Evolutionary conservation across 1,140 invertebrate genomes (phyloP), one percentile per base, ranked within the genome.

Genomic region (Scaptomyza pallida): DNA sequence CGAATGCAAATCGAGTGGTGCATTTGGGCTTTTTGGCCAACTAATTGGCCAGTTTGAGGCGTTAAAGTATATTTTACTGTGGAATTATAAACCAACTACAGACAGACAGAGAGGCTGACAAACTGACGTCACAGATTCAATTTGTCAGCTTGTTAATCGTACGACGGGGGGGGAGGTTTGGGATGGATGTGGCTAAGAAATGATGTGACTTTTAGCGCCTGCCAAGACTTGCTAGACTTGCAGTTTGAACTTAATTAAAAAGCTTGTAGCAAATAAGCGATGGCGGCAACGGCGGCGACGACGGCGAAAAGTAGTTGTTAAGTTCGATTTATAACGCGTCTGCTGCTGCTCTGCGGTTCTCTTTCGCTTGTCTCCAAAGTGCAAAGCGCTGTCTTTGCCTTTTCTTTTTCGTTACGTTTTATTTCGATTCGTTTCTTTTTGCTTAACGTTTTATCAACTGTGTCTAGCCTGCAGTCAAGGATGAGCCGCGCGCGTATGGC

Each of bases 231-330:
- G 41, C 37, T 50, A 64, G 55, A 44, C 41, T 57, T 72, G 62
- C 56, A 69, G 62, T 81, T 83, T 70, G 78, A 81, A 83, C 86
- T 89, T 89, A 89, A 89, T 89, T 89, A 89, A 89, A 89, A 89
- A 73, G 74, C 81, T 85, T 85, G 85, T 89, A 71, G 70, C 63
- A 75, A 30, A 73, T 80, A 85, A 85, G 68, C 75, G 60, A 17
- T 23, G 21, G 21, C 44, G 16, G 16, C 48, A 55, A 44, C 47
- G 51, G 19, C 68, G 65, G 40, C 33, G 44, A n/a, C 33, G 59
- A 55, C 54, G 41, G 57, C 44, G 12, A 43, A 60, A 64, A 65
- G 64, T 79, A 86, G 81, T 86, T 88, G 79, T 71, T 75, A 86
- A 88, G 82, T 86, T 86, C 82, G 78, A 86, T 86, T 81, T 73